A percentile compares a stretch with the other conserved stretches of the same genome.
These are phyloP conservation scores for Triplophysa siluroides DNA, from an alignment of 2,113 vertebrate genomes.

Conservation along the genomic window DNA sequence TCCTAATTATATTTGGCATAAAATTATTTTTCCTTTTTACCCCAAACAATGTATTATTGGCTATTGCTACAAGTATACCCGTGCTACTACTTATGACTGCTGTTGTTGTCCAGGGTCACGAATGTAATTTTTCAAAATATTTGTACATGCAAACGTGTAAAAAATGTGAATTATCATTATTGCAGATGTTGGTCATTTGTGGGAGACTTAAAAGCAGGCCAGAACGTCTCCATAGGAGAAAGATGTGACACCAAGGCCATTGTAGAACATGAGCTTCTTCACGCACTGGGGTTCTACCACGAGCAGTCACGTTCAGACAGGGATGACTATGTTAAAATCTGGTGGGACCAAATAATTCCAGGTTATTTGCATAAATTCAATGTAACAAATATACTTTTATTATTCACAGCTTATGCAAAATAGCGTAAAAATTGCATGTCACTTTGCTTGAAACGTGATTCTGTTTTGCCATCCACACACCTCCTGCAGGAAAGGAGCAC, in stretches of 20 bases:
- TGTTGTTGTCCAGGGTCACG: too few relatives aligned
- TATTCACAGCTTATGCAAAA: too few relatives aligned
- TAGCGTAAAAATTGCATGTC: too few relatives aligned
- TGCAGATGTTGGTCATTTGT: slow-evolving; percentile 90
- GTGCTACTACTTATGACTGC: too few relatives aligned
- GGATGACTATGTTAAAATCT: slow-evolving; percentile 83
- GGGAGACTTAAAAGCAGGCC: slow-evolving; percentile 75
- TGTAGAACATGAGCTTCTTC: slow-evolving; percentile 82
- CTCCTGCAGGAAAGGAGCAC: slow-evolving; percentile 67
- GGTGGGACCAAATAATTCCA: slow-evolving; percentile 78
- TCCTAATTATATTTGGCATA: too few relatives aligned
- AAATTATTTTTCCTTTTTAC: too few relatives aligned
- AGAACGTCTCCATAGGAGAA: slow-evolving; percentile 78
- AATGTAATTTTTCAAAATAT: too few relatives aligned
- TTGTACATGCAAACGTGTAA: too few relatives aligned
- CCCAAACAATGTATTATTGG: too few relatives aligned
- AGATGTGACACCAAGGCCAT: slow-evolving; percentile 78
- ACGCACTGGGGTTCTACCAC: slow-evolving; percentile 83
- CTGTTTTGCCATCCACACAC: not conserved
- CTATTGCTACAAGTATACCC: too few relatives aligned
- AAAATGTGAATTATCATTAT: not conserved
- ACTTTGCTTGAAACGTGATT: not conserved
- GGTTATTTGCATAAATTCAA: slow-evolving; percentile 47
- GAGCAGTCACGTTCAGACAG: slow-evolving; percentile 83
- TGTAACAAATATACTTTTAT: too few relatives aligned